Evolutionary conservation across 2,888 invertebrate genomes (phyloP), one percentile per base, ranked within the genome.

Genomic region (Anthophora plumipes): DNA sequence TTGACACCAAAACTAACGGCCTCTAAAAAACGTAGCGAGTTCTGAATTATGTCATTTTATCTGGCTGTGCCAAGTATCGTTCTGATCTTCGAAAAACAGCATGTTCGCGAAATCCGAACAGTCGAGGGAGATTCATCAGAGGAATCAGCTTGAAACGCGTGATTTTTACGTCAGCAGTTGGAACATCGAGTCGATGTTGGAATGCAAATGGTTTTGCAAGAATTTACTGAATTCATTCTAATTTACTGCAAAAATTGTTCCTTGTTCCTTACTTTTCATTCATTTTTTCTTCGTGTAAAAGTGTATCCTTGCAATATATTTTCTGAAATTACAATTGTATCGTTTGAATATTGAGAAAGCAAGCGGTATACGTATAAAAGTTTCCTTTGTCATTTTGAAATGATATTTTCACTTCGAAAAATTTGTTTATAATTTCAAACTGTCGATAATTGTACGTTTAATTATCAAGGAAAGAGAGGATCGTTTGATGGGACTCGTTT

Each of bases 1-100:
- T 82, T 82, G 82, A 82, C 82, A 80, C 70, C 82, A 57, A 82
- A 82, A 80, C 67, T 64, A 77, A 80, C 73, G 63, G 54, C 54
- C 61, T 11, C 39, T 64, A 71, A 80, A 77, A 80, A 77, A 77
- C 80, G 31, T 43, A 43, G 55, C 50, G 50, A 31, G 67, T 14
- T 25, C 52, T 57, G 71, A 64, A 64, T 81, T 81, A 74, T 71
- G 50, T 60, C 78, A 50, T 46, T 20, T 2, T 37, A 8, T 25
- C 20, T 37, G 17, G 9, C 31, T 12, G 59, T 75, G 79, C 79
- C 75, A 80, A 73, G 39, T 67, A 14, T 31, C 8, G 7, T 3
- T 54, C 37, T 12, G 37, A 20, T 39, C 20, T 22, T 9, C 22
- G 69, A 61, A 72, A 61, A 63, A 67, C 64, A 22, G 17, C 22